These are phyloP conservation scores for Invenusta paracnida DNA, from an alignment of 2,888 invertebrate genomes.

Conservation along the genomic window DNA sequence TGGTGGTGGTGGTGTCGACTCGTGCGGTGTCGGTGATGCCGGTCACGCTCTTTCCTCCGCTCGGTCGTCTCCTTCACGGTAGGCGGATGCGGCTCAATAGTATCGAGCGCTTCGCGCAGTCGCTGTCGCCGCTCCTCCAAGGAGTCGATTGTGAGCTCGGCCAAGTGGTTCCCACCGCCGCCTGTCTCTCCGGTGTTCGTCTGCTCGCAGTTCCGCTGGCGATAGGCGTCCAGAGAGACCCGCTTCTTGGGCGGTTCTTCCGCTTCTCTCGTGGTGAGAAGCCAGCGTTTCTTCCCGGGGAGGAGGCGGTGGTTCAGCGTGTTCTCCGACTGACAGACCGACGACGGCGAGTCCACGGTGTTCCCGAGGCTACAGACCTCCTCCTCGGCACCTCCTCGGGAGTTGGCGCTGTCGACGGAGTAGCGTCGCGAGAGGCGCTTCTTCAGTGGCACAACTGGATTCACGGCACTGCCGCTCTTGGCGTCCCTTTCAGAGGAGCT, in stretches of 20 bases:
- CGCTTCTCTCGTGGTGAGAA: not conserved
- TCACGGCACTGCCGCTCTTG: no score
- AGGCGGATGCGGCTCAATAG: not conserved
- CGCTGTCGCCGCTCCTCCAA: not conserved
- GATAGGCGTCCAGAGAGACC: not conserved
- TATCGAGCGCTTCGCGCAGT: not conserved
- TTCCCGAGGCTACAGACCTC: no score
- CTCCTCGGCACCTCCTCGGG: not conserved
- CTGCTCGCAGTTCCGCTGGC: not conserved
- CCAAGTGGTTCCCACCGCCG: not conserved
- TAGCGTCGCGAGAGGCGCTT: not conserved
- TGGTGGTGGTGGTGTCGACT: not conserved
- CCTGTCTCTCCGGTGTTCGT: not conserved
- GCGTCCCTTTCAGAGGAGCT: no score
- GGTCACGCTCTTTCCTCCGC: not conserved
- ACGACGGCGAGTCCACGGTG: not conserved
- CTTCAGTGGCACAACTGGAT: not conserved
- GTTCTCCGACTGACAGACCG: not conserved
- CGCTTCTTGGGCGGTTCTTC: not conserved
- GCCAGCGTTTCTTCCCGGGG: not conserved
- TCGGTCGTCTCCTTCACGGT: not conserved
- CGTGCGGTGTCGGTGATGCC: not conserved
- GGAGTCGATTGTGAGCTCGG: not conserved
- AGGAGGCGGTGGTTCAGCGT: not conserved
- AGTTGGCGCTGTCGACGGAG: not conserved